These are phyloP conservation scores for Lepidostoma basale DNA, from an alignment of 1,140 invertebrate species.

Conservation along the genomic window DNA sequence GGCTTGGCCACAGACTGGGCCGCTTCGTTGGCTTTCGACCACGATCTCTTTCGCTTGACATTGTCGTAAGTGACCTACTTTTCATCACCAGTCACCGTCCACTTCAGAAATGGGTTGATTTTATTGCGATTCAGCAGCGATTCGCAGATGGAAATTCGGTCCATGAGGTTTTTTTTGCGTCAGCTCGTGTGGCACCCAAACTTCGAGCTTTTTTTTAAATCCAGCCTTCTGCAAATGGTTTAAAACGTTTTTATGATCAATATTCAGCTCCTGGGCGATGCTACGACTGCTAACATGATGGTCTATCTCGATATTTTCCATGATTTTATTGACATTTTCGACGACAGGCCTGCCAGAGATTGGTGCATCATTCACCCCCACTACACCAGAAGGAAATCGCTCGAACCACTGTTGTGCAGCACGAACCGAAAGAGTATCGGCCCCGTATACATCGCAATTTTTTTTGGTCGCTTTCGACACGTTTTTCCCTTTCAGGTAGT, in stretches of 20 bases:
- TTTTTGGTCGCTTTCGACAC: conserved; percentile 6
- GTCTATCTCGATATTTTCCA: conserved; percentile 9
- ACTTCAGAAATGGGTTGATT: background rate
- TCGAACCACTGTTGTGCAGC: conserved; percentile 5
- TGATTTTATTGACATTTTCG: conserved; percentile 4
- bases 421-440: conserved; percentile 3
- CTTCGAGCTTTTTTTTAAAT: conserved; percentile 1
- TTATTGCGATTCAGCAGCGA: conserved; percentile 20
- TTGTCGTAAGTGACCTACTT: background rate
- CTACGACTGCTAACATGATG: conserved; percentile 4
- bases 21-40: background rate
- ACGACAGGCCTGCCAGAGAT: conserved; percentile 6
- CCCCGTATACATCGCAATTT: conserved; percentile 6
- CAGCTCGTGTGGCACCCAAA: conserved; percentile 9
- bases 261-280: conserved; percentile 8
- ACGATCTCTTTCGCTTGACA: background rate
- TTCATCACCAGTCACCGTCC: background rate
- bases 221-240: conserved; percentile 10
- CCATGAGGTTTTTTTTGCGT: conserved; percentile 16
- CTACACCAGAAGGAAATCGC: background rate
- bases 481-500: conserved; percentile 11
- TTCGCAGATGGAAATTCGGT: conserved; percentile 13
- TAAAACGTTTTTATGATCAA: conserved; percentile 6
- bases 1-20: background rate
- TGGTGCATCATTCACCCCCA: conserved; percentile 8